These are phyloP conservation scores for Ceriagrion tenellum DNA, from an alignment of 2,888 invertebrate species.

Conservation along the genomic window DNA sequence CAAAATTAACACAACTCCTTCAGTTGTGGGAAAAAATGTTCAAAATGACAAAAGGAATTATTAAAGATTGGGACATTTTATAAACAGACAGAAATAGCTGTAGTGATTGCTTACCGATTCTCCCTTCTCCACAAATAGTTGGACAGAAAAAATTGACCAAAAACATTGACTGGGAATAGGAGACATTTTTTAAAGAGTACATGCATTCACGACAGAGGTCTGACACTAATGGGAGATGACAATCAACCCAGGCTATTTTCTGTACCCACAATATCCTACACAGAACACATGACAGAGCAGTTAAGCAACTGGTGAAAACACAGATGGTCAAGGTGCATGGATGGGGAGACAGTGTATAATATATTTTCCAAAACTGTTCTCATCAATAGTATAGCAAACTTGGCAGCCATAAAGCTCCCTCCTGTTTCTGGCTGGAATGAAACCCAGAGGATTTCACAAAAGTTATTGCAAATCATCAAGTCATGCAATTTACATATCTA, in stretches of 20 bases:
- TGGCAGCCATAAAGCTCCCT: slow-evolving; percentile 50
- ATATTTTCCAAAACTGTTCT: slow-evolving; percentile 56
- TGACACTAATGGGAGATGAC: slow-evolving; percentile 65
- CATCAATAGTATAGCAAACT: slow-evolving; percentile 55
- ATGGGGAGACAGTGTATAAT: slow-evolving; percentile 45
- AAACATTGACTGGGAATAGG: slow-evolving; percentile 41
- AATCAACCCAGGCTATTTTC: slow-evolving; percentile 59
- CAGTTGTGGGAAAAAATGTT: not conserved
- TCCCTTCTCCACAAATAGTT: slow-evolving; percentile 43
- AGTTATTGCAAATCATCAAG: slow-evolving; percentile 55
- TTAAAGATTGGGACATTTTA: not conserved
- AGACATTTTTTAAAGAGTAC: slow-evolving; percentile 44
- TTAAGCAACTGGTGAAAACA: slow-evolving; percentile 62
- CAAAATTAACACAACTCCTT: slow-evolving; percentile 2
- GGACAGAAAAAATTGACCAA: slow-evolving; percentile 33
- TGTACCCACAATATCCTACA: slow-evolving; percentile 54
- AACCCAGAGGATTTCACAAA: slow-evolving; percentile 43
- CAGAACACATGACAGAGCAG: slow-evolving; percentile 57
- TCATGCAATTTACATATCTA: slow-evolving; percentile 47
- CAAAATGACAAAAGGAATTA: not conserved
- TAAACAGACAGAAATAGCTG: not conserved
- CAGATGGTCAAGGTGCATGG: slow-evolving; percentile 61
- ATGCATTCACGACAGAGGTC: slow-evolving; percentile 57
- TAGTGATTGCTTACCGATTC: not conserved
- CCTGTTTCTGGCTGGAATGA: slow-evolving; percentile 39